Base-by-base conservation (phyloP, 2,113 vertebrate genomes). In the Triplophysa siluroides region DNA sequence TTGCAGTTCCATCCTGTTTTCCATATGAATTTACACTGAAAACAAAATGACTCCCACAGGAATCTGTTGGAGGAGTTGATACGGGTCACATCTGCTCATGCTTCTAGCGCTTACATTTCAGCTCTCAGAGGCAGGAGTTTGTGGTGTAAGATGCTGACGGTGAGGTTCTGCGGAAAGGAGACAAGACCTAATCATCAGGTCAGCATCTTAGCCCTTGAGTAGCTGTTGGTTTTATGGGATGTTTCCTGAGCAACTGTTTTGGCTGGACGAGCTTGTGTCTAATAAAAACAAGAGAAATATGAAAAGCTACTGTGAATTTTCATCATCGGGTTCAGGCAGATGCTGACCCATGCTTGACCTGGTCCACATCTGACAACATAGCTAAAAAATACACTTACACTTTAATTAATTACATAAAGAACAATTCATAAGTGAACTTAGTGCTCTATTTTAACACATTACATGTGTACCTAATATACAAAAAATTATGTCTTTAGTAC, bases 71-170 rank as follows among this genome's bases (percentile, higher is more conserved):
- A 71, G 47, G 9, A 71, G 68, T 61, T 38, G 3, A 74, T 60
- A 60, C 33, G 2, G 69, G 33, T 29, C 54, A 4, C 71, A 60
- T 33, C 33, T 74, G 71, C 54, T 41, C n/a, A 0, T 38, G 50
- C 69, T 56, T 24, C 33, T 71, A 26, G 26, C 16, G 5, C 14
- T n/a, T 71, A 38, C 11, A 12, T 4, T 11, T 19, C 19, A 13
- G 33, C 54, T 43, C 38, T 60, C 54, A 10, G n/a, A 43, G 29
- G 54, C 19, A 72, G 52, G 26, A 72, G 12, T 54, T 26, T 72
- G 78, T 43, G 18, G 19, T 66, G 45, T 69, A 69, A 23, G 70
- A 52, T 83, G 76, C 81, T 83, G 69, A 78, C 68, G 21, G 6
- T 63, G 81, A 66, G 81, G 18, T 83, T 75, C 70, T 61, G 29